Evolutionary conservation across 1,140 invertebrate genomes (phyloP), one percentile per base, ranked within the genome.

Genomic region (Pogonomyrmex californicus): DNA sequence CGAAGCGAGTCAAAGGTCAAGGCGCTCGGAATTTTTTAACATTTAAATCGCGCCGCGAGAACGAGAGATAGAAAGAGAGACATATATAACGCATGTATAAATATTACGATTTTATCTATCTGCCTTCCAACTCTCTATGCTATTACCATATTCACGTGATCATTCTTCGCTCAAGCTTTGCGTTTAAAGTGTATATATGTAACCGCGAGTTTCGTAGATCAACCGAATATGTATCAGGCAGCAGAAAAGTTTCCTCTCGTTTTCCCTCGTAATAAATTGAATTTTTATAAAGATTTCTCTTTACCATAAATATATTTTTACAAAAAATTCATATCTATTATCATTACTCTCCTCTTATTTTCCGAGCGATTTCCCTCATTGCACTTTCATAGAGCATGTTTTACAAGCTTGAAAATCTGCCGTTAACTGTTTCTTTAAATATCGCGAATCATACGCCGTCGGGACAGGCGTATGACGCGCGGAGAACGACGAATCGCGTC

Each of bases 121-220:
- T 56, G 17, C 17, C 17, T 58, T 54, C 38, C 30, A 41, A 56
- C 51, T 47, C 75, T 77, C 17, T 41, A 36, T 30, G 47, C 38
- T 51, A 86, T 86, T 86, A 86, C 47, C 83, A 86, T 86, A 86
- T 77, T 86, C 38, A 79, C 49, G 49, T 58, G 49, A 77, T 47
- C 49, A 47, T 33, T 47, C 65, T n/a, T 36, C 49, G 49, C n/a
- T 44, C n/a, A 23, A 23, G 33, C 36, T 38, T 58, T 10, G 17
- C 38, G 4, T 41, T 38, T 41, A 14, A 6, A 79, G 6, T 14
- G 60, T 79, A 66, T 44, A 79, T 10, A 51, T 47, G 23, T 82
- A 60, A 54, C 33, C 41, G n/a, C 49, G 36, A 73, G 30, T 83
- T 73, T 47, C 36, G 33, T 81, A 54, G 62, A 60, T 83, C 17